Base-by-base conservation (phyloP, 2,888 invertebrate genomes). In the Agrenia bidenticulata region DNA sequence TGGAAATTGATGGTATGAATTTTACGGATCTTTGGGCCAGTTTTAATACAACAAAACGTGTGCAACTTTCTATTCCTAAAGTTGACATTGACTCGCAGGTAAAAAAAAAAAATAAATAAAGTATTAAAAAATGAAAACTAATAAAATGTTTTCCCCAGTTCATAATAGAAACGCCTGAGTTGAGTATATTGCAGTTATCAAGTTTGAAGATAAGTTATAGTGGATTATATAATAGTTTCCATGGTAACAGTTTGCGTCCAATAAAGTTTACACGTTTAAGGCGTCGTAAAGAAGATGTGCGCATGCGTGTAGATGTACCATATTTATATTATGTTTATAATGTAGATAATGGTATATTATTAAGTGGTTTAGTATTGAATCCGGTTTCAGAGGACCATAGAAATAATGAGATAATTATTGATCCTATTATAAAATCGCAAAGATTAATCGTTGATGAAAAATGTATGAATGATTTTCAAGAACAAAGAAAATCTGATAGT, bases 271-370 rank as follows among this genome's bases (percentile, higher is more conserved):
- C 68, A n/a, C 66, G 71, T 1, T 61, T 71, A 2, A 66, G 71
- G 17, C 66, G 71, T 5, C 49, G 71, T 17, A 66, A 66, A 42
- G 71, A 71, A 59, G 71, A 71, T 61, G 63, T 64, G 23, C 56
- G 66, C 17, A 66, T 71, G 50, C 61, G 39, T 19, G 69, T 71
- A 9, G 67, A 76, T 37, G 59, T 63, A 24, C 76, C 76, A 2
- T 76, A 73, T 53, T 63, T 72, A 32, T 76, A 73, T 56, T 64
- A 70, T 50, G 63, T 76, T 37, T 76, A 69, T 53, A 74, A 74
- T 42, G 66, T 54, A 23, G 63, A 55, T 24, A 60, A 64, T 26
- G 74, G 74, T 37, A 66, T 74, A 27, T 61, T 76, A 39, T 64
- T 64, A 27, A 72, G 70, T 55, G 76, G 76, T 19, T 45, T 74